Conservation (phyloP, 2,888 invertebrate species). For the Plagodis dolabraria region DNA sequence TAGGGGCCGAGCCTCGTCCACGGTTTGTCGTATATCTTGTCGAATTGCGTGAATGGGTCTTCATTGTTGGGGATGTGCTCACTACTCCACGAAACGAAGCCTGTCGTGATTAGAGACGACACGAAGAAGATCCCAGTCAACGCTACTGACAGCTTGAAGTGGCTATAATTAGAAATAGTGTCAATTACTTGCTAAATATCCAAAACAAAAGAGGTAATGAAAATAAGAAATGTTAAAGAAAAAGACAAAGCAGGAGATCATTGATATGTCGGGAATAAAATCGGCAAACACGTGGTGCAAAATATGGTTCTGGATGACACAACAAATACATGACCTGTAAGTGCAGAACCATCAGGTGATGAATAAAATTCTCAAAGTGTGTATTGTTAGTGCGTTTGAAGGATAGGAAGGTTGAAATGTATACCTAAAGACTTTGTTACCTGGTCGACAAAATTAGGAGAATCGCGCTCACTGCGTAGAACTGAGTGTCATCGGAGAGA, state of each 20-base stretch:
- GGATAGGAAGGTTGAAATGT: too few species aligned
- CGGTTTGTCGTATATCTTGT: constrained; percentile 95
- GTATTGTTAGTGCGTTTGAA: too few species aligned
- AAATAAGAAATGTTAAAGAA: too few species aligned
- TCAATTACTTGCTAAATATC: too few species aligned
- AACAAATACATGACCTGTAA: too few species aligned
- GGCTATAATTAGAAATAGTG: constrained; percentile 69
- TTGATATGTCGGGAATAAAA: too few species aligned
- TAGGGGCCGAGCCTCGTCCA: constrained; percentile 95
- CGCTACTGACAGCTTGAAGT: constrained; percentile 90
- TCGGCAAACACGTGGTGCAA: too few species aligned
- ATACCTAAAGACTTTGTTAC: constrained; percentile 48
- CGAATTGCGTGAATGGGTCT: constrained; percentile 93
- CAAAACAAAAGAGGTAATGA: too few species aligned
- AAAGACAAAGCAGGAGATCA: too few species aligned
- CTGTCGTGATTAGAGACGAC: constrained; percentile 92
- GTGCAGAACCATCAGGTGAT: too few species aligned
- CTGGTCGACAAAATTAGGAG: constrained; percentile 91
- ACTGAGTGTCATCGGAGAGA: constrained; percentile 94
- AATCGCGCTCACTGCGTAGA: constrained; percentile 92
- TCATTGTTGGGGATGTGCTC: constrained; percentile 92
- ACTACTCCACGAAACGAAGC: constrained; percentile 90
- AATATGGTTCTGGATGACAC: too few species aligned
- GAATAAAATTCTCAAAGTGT: too few species aligned
- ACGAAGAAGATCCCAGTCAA: constrained; percentile 87